phyloP scores from a whole-genome alignment of 1,140 invertebrate genomes.

The Micrasema minimum region DNA sequence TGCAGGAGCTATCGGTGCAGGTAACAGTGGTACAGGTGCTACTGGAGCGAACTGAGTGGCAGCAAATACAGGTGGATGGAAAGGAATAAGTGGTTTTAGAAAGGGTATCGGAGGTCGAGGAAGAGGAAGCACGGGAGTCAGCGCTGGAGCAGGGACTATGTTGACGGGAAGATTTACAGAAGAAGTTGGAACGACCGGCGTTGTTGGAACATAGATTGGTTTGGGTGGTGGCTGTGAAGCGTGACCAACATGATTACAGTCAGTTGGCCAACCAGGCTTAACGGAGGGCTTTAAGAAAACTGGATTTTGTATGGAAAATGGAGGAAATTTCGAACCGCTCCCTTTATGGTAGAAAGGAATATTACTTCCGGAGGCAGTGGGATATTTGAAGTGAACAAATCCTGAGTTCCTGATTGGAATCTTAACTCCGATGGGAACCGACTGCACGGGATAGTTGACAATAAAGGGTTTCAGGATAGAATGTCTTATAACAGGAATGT shows the following conservation, averaged over 20 bases:
- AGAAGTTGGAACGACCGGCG: slow-evolving; percentile 31
- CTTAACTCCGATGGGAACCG: slow-evolving; percentile 61
- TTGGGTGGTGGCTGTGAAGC: slow-evolving; percentile 49
- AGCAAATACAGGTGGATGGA: slow-evolving; percentile 53
- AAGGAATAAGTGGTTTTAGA: slow-evolving; percentile 53
- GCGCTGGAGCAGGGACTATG: slow-evolving; percentile 40
- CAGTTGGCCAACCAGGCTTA: slow-evolving; percentile 52
- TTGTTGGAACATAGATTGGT: slow-evolving; percentile 55
- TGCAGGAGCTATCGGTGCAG: slow-evolving; percentile 52
- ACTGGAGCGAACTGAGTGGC: slow-evolving; percentile 52
- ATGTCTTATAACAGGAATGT: slow-evolving; percentile 62
- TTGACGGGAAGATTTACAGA: slow-evolving; percentile 36
- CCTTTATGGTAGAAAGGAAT: slow-evolving; percentile 51
- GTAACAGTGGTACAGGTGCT: slow-evolving; percentile 47
- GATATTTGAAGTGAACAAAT: slow-evolving; percentile 43
- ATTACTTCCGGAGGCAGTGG: not conserved
- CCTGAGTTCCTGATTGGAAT: slow-evolving; percentile 60
- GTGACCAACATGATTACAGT: slow-evolving; percentile 62
- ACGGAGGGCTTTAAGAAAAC: slow-evolving; percentile 56
- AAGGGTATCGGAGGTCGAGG: slow-evolving; percentile 42
- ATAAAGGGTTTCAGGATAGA: slow-evolving; percentile 64
- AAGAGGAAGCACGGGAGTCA: slow-evolving; percentile 42
- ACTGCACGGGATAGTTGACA: slow-evolving; percentile 63
- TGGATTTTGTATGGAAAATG: slow-evolving; percentile 51
- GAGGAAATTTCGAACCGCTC: slow-evolving; percentile 60